Evolutionary conservation across 2,797 vertebrate genomes (phyloP), one percentile per base, ranked within the genome.

Genomic region (Schizopygopsis pylzovi): DNA sequence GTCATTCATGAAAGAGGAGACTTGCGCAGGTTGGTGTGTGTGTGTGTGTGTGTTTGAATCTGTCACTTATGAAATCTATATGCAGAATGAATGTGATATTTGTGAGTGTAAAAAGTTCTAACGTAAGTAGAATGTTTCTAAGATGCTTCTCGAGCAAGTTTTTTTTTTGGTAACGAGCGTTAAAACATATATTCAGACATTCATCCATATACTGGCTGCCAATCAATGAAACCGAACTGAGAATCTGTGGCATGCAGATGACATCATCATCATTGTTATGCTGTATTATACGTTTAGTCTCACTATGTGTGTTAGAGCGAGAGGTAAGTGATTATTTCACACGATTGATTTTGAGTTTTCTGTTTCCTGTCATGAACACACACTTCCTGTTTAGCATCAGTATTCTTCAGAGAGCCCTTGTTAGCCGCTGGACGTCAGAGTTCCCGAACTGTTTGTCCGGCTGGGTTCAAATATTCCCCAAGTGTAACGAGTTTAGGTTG

Each of bases 131-230:
- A 77, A 54, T 76, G 45, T 54, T 84, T 77, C 45, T 67, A 33
- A 68, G 45, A 84, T 25, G 56, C 54, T 22, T 22, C 15, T 81
- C 1, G 4, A 49, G 47, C 67, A 33, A 33, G 28, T 33, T 33
- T 33, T 33, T n/a, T 28, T 70, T 84, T 84, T 84, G 63, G 18
- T 84, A 77, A 77, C 15, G 22, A 52, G 73, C 33, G 22, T 77
- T 39, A 68, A 84, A 68, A 68, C 61, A 56, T 68, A 52, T 84
- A 84, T 78, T 68, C 56, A 78, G 73, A 84, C 63, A 45, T 84
- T 78, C 47, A 84, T 84, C 11, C 65, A 78, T 70, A 13, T 63
- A 63, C 11, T 0, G 59, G 59, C 73, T 84, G 83, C 73, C 83
- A 78, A 78, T 78, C 73, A 70, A 22, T 33, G 12, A 37, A 67